Conservation (phyloP, 1,140 invertebrate species). For the Thrips palmi region DNA sequence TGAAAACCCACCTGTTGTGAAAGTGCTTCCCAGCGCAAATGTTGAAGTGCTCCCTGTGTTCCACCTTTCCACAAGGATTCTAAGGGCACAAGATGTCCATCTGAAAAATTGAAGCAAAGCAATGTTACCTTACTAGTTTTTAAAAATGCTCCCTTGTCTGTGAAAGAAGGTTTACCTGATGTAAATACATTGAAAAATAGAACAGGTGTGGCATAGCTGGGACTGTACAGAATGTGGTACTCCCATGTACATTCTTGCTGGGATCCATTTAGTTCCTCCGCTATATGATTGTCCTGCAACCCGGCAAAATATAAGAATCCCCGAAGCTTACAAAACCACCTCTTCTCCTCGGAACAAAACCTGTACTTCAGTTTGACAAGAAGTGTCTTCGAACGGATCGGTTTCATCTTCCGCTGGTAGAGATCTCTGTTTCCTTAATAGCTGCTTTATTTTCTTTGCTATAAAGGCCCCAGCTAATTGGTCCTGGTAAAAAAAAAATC, state of each 20-base stretch:
- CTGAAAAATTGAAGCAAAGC: no score
- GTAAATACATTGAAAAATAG: conserved; percentile 15
- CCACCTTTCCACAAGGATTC: conserved; percentile 4
- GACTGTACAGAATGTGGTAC: conserved; percentile 15
- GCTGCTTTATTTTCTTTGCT: conserved; percentile 4
- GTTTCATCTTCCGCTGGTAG: no score
- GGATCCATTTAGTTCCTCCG: background rate
- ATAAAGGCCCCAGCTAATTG: no score
- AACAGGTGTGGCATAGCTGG: conserved; percentile 14
- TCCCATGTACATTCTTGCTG: conserved; percentile 12
- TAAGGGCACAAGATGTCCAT: no score
- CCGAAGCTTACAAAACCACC: no score
- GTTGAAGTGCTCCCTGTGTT: conserved; percentile 3
- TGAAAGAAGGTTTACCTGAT: no score
- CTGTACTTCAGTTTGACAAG: background rate
- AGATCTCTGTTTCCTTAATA: no score
- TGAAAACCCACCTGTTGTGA: conserved; percentile 10
- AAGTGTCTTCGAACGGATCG: background rate
- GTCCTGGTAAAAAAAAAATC: no score
- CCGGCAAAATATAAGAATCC: no score
- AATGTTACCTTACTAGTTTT: no score
- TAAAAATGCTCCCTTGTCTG: no score
- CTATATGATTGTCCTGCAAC: no score
- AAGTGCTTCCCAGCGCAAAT: background rate
- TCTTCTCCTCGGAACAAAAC: background rate